Base-by-base conservation (phyloP, 1,140 invertebrate genomes). In the Trachymyrmex cornetzi region DNA sequence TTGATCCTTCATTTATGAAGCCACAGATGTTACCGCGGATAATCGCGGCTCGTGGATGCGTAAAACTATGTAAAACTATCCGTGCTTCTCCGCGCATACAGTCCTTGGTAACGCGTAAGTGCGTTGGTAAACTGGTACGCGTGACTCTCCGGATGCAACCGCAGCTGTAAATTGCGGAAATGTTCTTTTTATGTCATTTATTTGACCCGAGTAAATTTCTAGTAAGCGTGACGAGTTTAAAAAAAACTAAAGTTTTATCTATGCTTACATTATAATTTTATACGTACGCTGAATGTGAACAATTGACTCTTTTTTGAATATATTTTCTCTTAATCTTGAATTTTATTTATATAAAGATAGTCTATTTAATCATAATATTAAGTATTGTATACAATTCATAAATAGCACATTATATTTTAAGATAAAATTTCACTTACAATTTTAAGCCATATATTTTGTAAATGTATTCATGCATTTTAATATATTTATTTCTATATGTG, bases 21-120 rank as follows among this genome's bases (percentile, higher is more conserved):
- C 63, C 77, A 48, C 77, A 67, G 77, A 66, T 38, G 48, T 80
- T 67, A 67, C 48, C 63, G 27, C 63, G 48, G 63, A 64, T 64
- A 79, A 79, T 79, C 77, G 27, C 44, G 61, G 44, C 48, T 80
- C 77, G 61, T 55, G 77, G 77, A 80, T 80, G 77, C 77, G 77
- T 80, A 64, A 80, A 80, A 27, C 57, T 44, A 77, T 48, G 75
- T 77, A 59, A 63, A 77, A 16, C 27, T 50, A 67, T 67, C 44
- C 48, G n/a, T 63, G 48, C 77, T 67, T 80, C 27, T 80, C 48
- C 61, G 44, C 59, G 24, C 77, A 22, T 38, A 44, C n/a, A 61
- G 27, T 24, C n/a, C 27, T 67, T 67, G 44, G 77, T 80, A 79
- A 79, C 44, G 61, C 44, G 27, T 67, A 80, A 67, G 14, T 80